These are phyloP conservation scores for Drosophila teissieri DNA, from an alignment of 1,140 invertebrate genomes.

Conservation along the genomic window DNA sequence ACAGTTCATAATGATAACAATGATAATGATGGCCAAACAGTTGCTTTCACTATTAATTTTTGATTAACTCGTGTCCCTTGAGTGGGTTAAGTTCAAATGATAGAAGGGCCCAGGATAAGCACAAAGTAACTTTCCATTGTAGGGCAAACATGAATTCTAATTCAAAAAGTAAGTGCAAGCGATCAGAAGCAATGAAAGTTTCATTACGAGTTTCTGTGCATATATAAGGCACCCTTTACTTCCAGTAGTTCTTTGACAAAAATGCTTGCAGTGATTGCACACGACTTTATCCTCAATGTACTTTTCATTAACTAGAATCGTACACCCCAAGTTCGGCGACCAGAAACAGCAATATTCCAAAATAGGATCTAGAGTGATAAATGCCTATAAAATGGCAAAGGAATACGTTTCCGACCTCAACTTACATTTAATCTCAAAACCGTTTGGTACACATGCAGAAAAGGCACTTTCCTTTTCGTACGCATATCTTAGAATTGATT, in stretches of 20 bases:
- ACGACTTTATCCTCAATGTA: not conserved
- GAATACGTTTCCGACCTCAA: no score
- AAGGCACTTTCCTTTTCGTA: not conserved
- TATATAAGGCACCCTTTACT: not conserved
- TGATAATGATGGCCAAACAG: conserved; percentile 58
- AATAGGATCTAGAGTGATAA: not conserved
- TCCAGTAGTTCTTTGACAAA: not conserved
- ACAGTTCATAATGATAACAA: conserved; percentile 46
- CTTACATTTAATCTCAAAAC: not conserved
- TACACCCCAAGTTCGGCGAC: not conserved
- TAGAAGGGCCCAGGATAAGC: not conserved
- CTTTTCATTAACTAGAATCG: not conserved
- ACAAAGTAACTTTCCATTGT: not conserved
- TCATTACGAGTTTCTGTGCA: not conserved
- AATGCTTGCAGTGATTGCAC: not conserved
- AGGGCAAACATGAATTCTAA: not conserved
- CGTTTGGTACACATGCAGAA: not conserved
- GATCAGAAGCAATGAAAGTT: not conserved
- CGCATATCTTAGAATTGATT: not conserved
- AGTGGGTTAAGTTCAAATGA: conserved; percentile 3
- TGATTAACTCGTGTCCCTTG: conserved; percentile 16
- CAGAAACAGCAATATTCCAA: conserved; percentile 1
- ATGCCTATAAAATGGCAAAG: not conserved
- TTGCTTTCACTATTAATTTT: conserved; percentile 34
- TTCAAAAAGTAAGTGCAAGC: not conserved